phyloP scores from a whole-genome alignment of 2,888 invertebrate species.

The Pycnomerus fuliginosus region DNA sequence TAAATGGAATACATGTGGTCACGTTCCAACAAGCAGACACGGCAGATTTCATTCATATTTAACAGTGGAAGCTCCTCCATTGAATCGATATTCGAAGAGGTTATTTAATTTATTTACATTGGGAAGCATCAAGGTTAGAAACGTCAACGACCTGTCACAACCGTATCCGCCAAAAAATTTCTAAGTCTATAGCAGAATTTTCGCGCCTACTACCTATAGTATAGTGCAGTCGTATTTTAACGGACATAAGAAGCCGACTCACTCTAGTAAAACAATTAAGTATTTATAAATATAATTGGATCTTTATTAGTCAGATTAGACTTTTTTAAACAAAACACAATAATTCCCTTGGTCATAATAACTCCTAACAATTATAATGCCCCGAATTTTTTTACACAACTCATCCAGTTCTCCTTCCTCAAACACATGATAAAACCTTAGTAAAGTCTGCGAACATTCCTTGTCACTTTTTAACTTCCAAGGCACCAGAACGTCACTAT shows the following conservation, averaged over 20 bases:
- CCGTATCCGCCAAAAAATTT: no score
- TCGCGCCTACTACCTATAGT: no score
- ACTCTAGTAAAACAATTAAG: no score
- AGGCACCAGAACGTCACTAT: slow-evolving; percentile 91
- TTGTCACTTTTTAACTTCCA: slow-evolving; percentile 77
- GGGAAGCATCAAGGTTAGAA: no score
- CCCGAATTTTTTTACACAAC: slow-evolving; percentile 60
- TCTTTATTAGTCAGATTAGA: no score
- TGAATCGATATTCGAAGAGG: no score
- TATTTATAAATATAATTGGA: no score
- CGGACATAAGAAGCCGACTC: no score
- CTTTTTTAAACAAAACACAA: slow-evolving; percentile 79
- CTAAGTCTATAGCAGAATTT: no score
- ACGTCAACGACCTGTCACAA: no score
- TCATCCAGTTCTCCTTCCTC: slow-evolving; percentile 75
- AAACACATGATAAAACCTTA: slow-evolving; percentile 94
- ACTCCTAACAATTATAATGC: slow-evolving; percentile 60
- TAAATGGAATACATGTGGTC: slow-evolving; percentile 39
- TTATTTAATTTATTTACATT: no score
- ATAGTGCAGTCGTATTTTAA: no score
- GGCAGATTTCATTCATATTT: slow-evolving; percentile 37
- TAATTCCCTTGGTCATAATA: slow-evolving; percentile 98
- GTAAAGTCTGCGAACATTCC: slow-evolving; percentile 57
- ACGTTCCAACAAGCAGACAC: slow-evolving; percentile 36
- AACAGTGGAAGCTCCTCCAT: slow-evolving; percentile 6